Evolutionary conservation across 2,113 vertebrate genomes (phyloP), one percentile per base, ranked within the genome.

Genomic region (Gallinago undulata): DNA sequence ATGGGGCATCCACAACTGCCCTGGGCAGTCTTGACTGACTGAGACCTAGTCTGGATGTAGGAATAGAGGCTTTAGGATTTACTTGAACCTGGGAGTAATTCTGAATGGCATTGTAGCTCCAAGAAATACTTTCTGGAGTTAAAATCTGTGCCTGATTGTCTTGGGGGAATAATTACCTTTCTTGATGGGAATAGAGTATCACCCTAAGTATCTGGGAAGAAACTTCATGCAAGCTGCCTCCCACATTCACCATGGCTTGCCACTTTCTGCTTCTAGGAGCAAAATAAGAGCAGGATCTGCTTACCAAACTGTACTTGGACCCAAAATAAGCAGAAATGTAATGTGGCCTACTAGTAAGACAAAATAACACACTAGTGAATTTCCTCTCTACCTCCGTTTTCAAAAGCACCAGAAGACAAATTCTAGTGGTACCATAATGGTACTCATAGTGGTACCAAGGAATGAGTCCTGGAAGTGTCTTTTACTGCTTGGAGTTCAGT

Each of bases 201-300:
- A 48, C 30, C 6, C 53, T 13, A 8, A 33, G 13, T 48, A 55
- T 19, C 28, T 68, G 27, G 23, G 24, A 77, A 60, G 23, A 27
- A 80, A 11, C 2, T 50, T 35, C 11, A 28, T 2, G 1, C 30
- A 88, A 69, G 3, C 2, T 8, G 48, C 17, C 31, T 62, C 41
- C 31, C 15, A 45, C 8, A 3, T 62, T 90, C 27, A 21, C 2
- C 1, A 0, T 69, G 39, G 0, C 19, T 88, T 68, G 8, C 7
- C 35, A 62, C 16, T 28, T 87, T 62, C 37, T 57, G 56, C 27
- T 51, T 0, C 0, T 37, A 64, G 33, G 53, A 83, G 3, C 48
- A 70, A 76, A 64, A 1, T 7, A 21, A 70, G 33, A 78, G 41
- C 21, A 53, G 4, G 6, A 9, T 68, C 7, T 88, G 7, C 18